Evolutionary conservation across 2,113 vertebrate genomes (phyloP).

Genomic region (Rana temporaria): DNA sequence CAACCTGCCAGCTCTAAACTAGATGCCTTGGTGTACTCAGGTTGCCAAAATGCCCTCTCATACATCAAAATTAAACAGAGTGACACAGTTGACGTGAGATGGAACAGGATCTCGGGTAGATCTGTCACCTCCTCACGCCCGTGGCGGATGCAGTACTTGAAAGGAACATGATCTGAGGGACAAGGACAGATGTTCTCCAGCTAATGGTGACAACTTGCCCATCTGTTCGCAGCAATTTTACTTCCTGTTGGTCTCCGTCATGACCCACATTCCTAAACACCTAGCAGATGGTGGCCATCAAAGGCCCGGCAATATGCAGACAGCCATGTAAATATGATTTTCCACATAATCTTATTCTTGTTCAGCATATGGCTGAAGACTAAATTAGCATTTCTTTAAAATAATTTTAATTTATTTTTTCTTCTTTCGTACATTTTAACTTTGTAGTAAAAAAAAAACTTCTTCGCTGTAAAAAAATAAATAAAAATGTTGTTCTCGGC

Average conservation of each 20-base stretch:
- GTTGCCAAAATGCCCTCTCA: neutral
- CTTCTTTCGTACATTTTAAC: neutral
- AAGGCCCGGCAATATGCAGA: conserved; percentile 44
- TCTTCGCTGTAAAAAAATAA: too few species aligned
- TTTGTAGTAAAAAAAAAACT: neutral
- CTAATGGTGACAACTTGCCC: conserved; percentile 60
- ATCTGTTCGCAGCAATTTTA: conserved; percentile 59
- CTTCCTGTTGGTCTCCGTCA: conserved; percentile 49
- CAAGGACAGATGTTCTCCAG: conserved; percentile 62
- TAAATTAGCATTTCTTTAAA: conserved; percentile 17
- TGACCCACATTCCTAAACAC: conserved; percentile 53
- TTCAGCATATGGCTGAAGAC: conserved; percentile 32
- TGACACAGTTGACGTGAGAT: conserved; percentile 29
- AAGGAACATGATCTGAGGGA: conserved; percentile 51
- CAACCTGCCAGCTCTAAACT: neutral
- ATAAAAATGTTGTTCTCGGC: neutral
- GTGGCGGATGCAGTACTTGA: conserved; percentile 42
- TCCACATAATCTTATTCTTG: conserved; percentile 24
- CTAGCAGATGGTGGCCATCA: conserved; percentile 63
- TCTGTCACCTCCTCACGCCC: conserved; percentile 46
- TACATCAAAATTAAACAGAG: conserved; percentile 51
- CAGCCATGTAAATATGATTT: conserved; percentile 28
- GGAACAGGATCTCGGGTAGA: conserved; percentile 4
- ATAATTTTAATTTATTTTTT: neutral
- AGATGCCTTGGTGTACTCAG: neutral